Percentiles rank a stretch among this genome's conserved stretches.
These are phyloP conservation scores for Pontoporia blainvillei DNA, from an alignment of 2,113 vertebrate species.

Conservation along the genomic window DNA sequence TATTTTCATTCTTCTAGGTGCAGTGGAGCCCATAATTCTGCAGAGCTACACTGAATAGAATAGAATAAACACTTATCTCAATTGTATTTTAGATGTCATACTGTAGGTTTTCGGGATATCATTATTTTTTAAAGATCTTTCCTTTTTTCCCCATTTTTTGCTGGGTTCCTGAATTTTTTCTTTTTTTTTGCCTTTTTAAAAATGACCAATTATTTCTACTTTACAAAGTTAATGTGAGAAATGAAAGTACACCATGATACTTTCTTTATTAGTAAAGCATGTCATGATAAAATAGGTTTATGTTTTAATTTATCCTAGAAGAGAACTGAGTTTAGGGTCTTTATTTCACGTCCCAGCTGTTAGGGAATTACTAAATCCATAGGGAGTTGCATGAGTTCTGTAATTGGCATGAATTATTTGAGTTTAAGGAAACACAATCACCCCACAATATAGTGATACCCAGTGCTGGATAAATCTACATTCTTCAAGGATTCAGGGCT, in stretches of 20 bases:
- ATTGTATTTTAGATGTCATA: not conserved
- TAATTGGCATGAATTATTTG: not conserved
- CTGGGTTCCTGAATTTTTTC: not conserved
- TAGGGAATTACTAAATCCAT: not conserved
- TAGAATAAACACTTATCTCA: not conserved
- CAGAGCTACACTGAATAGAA: not conserved
- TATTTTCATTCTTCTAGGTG: not conserved
- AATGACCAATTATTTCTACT: not conserved
- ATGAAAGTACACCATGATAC: not conserved
- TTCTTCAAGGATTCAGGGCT: not conserved
- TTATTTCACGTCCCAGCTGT: conserved; percentile 20
- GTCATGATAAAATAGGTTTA: not conserved
- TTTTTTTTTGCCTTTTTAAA: not conserved
- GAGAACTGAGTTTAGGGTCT: conserved; percentile 36
- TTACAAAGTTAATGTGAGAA: not conserved
- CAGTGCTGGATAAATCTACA: not conserved
- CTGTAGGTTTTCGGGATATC: not conserved
- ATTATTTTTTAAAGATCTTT: not conserved
- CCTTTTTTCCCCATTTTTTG: not conserved
- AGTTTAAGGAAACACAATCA: not conserved
- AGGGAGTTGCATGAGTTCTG: not conserved
- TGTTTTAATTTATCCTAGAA: conserved; percentile 27
- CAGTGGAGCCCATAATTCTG: not conserved
- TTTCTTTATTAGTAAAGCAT: not conserved
- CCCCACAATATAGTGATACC: not conserved